Evolutionary conservation across 2,797 vertebrate species (phyloP).

Genomic region (Molossus alvarezi): DNA sequence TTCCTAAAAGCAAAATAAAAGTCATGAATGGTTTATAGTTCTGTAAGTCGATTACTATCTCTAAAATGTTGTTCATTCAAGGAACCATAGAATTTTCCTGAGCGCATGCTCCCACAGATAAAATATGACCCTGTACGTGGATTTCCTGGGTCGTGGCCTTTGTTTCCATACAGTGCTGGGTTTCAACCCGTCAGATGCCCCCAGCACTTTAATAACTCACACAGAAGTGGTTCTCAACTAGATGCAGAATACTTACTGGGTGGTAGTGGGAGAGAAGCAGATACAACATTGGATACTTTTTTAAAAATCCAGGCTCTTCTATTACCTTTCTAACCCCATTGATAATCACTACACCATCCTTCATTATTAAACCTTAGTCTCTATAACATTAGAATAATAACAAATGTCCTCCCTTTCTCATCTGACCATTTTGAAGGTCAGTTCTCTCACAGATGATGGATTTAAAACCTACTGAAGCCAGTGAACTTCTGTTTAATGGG

Average conservation of each 20-base stretch:
- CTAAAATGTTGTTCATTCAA: constrained; percentile 9
- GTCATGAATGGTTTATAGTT: neutral
- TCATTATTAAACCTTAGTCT: neutral
- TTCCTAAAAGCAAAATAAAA: constrained; percentile 59
- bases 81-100: neutral
- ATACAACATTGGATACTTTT: neutral
- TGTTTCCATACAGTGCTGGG: neutral
- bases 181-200: neutral
- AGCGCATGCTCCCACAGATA: neutral
- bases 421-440: constrained; percentile 22
- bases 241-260: neutral
- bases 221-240: neutral
- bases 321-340: neutral
- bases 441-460: neutral
- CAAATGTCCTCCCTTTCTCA: neutral
- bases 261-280: neutral
- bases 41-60: neutral
- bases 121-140: neutral
- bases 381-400: neutral
- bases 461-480: neutral
- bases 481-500: neutral
- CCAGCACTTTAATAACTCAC: neutral
- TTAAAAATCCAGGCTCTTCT: constrained; percentile 12
- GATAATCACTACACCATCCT: neutral
- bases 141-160: neutral